A percentile compares a stretch with the other conserved stretches of the same genome.
Evolutionary conservation across 1,140 invertebrate species (phyloP).

Genomic region (Drosophila bifasciata): DNA sequence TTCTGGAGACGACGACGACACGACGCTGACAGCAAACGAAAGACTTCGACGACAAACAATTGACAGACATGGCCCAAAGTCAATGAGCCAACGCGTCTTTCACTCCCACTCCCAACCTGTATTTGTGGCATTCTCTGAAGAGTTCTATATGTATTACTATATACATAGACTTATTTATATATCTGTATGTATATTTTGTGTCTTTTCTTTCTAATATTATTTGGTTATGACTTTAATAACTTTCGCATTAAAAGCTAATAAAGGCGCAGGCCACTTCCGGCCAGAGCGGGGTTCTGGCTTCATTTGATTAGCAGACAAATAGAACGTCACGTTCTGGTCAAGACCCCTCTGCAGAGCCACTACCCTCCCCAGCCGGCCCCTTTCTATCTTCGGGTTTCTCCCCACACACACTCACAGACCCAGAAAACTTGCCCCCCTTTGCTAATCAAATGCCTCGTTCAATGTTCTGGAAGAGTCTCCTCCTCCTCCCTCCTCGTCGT

Average conservation of each 20-base stretch:
- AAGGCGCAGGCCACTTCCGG: conserved; percentile 71
- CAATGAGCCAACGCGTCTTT: conserved; percentile 45
- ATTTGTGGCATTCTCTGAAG: not conserved
- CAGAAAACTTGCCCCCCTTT: conserved; percentile 19
- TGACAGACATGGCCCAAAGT: conserved; percentile 45
- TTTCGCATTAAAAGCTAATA: conserved; percentile 81
- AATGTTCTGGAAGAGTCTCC: conserved; percentile 55
- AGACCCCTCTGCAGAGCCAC: conserved; percentile 8
- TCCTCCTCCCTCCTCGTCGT: no score
- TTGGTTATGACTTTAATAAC: conserved; percentile 64
- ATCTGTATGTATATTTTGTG: not conserved
- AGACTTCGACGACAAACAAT: conserved; percentile 69
- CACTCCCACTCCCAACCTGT: not conserved
- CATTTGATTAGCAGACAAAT: conserved; percentile 72
- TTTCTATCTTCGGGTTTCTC: not conserved
- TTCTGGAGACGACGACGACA: conserved; percentile 59
- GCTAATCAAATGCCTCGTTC: conserved; percentile 51
- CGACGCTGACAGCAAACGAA: conserved; percentile 44
- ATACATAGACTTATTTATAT: not conserved
- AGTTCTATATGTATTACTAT: conserved; percentile 22
- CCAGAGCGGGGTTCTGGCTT: conserved; percentile 45
- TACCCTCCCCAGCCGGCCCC: not conserved
- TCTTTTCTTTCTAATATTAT: conserved; percentile 1
- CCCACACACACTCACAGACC: not conserved
- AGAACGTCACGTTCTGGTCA: conserved; percentile 73